These are phyloP conservation scores for Genyomyrus donnyi DNA, from an alignment of 2,113 vertebrate genomes.

Conservation along the genomic window DNA sequence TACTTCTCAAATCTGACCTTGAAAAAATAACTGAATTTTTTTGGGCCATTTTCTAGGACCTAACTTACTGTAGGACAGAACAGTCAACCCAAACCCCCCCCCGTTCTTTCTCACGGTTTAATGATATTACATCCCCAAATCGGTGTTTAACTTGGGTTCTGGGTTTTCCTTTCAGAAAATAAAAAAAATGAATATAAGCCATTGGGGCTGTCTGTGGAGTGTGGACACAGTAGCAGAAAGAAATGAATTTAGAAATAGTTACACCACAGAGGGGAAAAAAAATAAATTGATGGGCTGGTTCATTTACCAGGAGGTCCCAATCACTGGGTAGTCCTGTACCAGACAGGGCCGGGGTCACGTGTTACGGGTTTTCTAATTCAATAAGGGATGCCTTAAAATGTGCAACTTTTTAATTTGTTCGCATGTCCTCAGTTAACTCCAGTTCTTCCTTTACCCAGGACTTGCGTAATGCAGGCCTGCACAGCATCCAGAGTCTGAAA, in stretches of 20 bases:
- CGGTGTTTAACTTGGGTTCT: background rate
- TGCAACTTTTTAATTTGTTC: background rate
- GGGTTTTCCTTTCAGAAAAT: background rate
- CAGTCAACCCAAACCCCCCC: background rate
- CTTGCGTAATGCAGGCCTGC: background rate
- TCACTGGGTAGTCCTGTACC: background rate
- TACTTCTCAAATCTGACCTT: conserved; percentile 1
- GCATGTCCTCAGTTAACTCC: background rate
- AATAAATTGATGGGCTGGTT: background rate
- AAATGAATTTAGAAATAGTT: background rate
- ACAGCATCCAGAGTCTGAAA: background rate
- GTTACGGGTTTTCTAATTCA: background rate
- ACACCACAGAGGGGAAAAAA: background rate
- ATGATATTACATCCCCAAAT: background rate
- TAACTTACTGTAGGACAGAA: background rate
- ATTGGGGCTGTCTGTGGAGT: background rate
- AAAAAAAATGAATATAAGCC: background rate
- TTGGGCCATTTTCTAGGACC: background rate
- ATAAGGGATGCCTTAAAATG: background rate
- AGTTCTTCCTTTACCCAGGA: background rate
- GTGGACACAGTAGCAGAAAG: background rate
- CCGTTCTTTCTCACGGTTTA: background rate
- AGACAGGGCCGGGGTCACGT: background rate
- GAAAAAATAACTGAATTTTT: background rate
- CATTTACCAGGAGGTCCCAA: background rate